These are phyloP conservation scores for Papilio machaon DNA, from an alignment of 1,140 invertebrate species.

Conservation along the genomic window DNA sequence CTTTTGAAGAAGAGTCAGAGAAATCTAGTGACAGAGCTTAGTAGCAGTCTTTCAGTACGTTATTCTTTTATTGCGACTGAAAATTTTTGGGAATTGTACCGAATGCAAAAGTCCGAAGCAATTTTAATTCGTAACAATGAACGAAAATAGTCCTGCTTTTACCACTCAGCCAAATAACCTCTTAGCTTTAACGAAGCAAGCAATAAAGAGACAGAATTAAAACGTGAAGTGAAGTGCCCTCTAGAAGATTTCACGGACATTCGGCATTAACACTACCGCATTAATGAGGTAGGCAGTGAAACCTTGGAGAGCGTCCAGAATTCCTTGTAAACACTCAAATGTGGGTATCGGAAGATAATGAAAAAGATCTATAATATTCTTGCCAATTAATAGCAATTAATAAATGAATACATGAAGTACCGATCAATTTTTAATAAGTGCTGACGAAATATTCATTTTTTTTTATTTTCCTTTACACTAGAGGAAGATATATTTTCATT, in stretches of 20 bases:
- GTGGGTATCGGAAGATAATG: slow-evolving; percentile 46
- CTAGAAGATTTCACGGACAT: slow-evolving; percentile 75
- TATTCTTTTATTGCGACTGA: background rate
- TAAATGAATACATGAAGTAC: background rate
- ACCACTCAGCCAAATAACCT: slow-evolving; percentile 68
- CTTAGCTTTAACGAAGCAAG: slow-evolving; percentile 74
- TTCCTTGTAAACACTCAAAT: slow-evolving; percentile 66
- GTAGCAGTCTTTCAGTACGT: background rate
- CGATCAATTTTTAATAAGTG: background rate
- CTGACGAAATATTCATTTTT: background rate
- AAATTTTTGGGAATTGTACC: slow-evolving; percentile 22
- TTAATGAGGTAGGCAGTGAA: slow-evolving; percentile 73
- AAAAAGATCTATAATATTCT: slow-evolving; percentile 35
- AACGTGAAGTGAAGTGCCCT: slow-evolving; percentile 67
- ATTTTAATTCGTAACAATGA: slow-evolving; percentile 38
- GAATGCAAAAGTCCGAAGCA: slow-evolving; percentile 29
- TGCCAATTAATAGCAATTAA: background rate
- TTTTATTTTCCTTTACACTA: background rate
- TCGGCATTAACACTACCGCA: slow-evolving; percentile 71
- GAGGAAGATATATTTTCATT: background rate
- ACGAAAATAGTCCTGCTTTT: slow-evolving; percentile 42
- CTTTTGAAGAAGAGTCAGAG: background rate
- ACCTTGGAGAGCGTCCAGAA: slow-evolving; percentile 74
- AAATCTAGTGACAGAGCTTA: background rate
- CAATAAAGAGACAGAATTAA: slow-evolving; percentile 74